These are phyloP conservation scores for Schrankia costaestrigalis DNA, from an alignment of 2,888 invertebrate species.

Conservation along the genomic window DNA sequence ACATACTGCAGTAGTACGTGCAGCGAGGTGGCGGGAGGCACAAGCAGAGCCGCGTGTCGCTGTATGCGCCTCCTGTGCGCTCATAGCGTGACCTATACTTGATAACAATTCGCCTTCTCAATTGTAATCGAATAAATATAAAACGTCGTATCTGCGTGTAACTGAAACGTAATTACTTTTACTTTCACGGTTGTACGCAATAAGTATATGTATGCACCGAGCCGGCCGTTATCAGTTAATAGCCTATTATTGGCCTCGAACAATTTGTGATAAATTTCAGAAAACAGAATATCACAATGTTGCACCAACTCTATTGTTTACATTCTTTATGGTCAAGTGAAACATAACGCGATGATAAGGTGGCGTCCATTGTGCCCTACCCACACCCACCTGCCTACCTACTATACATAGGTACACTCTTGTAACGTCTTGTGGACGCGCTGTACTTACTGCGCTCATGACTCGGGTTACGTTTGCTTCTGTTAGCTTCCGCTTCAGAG, in stretches of 20 bases:
- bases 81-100: not conserved
- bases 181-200: slow-evolving; percentile 2
- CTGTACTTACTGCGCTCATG: no score
- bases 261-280: slow-evolving; percentile 3
- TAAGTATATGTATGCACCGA: not conserved
- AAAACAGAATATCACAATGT: slow-evolving; percentile 5
- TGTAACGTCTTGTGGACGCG: no score
- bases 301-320: slow-evolving; percentile 5
- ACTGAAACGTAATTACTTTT: slow-evolving; percentile 4
- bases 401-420: no score
- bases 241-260: slow-evolving; percentile 8
- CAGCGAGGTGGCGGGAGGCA: no score
- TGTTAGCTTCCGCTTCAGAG: no score
- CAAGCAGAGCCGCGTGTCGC: not conserved
- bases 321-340: not conserved
- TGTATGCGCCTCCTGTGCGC: no score
- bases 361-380: not conserved
- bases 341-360: slow-evolving; percentile 1
- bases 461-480: no score
- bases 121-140: not conserved
- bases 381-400: no score
- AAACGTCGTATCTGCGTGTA: not conserved
- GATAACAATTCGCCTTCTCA: not conserved
- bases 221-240: slow-evolving; percentile 9
- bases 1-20: no score